Base-by-base conservation (phyloP, 2,797 vertebrate species). In the Pogonophryne albipinna region DNA sequence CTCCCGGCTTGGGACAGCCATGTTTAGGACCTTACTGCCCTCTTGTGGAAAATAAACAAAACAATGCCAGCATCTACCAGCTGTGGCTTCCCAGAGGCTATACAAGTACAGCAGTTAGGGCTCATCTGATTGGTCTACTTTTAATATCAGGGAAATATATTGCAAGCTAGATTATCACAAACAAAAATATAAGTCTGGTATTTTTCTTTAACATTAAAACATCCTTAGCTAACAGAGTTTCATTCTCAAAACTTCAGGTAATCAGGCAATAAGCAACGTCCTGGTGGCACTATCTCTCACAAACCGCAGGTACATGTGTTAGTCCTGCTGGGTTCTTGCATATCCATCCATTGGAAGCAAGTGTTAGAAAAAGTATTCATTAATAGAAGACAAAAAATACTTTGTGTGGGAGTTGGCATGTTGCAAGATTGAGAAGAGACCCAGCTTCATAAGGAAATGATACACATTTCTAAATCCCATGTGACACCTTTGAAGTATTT, bases 11-110 rank as follows among this genome's bases (percentile, higher is more conserved):
- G 52, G 67, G 56, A 75, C 71, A 75, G 34, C 50, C 41, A 60
- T 83, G 58, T 69, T 76, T 67, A 76, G 78, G 79, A 72, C 87
- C 45, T 87, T 87, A 92, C 90, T 93, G 91, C 93, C 93, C 92
- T 91, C 92, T 89, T 76, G 93, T 92, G 93, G 91, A 79, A 63
- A 49, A 66, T 20, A 68, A 78, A 71, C 45, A 44, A 79, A 78
- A 69, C 27, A 76, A 47, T 59, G 19, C 8, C 61, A 72, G 80
- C 58, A n/a, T 31, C 74, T 8, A 64, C 34, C 70, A 71, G 69
- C 65, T 50, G 56, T 20, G 46, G 64, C 74, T 31, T 66, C 64
- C 65, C 70, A 73, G 52, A 58, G 23, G 17, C 31, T 71, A 38
- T 38, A 52, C 68, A 7, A 4, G 74, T 73, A 14, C 64, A 62